Evolutionary conservation across 2,797 vertebrate genomes (phyloP).

Genomic region (Muraenolepis orangiensis): DNA sequence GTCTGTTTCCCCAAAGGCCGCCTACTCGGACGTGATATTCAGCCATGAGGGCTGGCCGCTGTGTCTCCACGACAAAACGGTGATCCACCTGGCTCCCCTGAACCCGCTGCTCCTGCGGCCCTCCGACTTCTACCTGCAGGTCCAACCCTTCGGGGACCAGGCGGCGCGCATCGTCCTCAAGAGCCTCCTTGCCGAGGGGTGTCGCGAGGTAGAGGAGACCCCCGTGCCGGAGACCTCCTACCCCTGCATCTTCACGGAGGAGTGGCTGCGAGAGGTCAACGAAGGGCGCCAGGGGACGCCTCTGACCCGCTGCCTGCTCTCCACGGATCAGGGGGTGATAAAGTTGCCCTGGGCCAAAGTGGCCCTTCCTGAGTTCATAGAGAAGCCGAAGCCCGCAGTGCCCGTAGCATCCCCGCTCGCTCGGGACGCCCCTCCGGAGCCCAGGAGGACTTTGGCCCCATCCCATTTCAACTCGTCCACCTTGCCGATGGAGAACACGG

Average conservation of each 20-base stretch:
- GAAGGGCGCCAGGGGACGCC: conserved; percentile 56
- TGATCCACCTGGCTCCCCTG: conserved; percentile 81
- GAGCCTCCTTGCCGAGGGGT: conserved; percentile 78
- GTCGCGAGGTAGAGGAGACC: conserved; percentile 66
- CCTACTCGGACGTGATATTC: conserved; percentile 78
- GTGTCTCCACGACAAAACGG: conserved; percentile 79
- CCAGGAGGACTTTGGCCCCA: conserved; percentile 34
- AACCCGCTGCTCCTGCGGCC: conserved; percentile 78
- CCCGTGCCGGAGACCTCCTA: conserved; percentile 74
- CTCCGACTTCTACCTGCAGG: conserved; percentile 88
- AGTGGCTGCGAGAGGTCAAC: conserved; percentile 81
- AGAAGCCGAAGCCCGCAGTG: conserved; percentile 50
- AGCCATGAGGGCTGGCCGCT: conserved; percentile 87
- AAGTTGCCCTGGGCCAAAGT: conserved; percentile 81
- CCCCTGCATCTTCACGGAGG: conserved; percentile 75
- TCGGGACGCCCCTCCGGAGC: conserved; percentile 45
- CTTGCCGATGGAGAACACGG: conserved; percentile 72
- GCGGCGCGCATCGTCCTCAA: conserved; percentile 74
- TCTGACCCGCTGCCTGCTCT: conserved; percentile 78
- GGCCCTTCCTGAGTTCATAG: conserved; percentile 78
- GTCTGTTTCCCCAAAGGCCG: conserved; percentile 68
- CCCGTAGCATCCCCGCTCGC: conserved; percentile 44
- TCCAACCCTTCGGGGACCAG: conserved; percentile 70
- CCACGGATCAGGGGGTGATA: conserved; percentile 76
- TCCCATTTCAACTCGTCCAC: conserved; percentile 57